A percentile compares a stretch with the other conserved stretches of the same genome.
These are phyloP conservation scores for Nematolebias whitei DNA, from an alignment of 2,113 vertebrate species.

Conservation along the genomic window DNA sequence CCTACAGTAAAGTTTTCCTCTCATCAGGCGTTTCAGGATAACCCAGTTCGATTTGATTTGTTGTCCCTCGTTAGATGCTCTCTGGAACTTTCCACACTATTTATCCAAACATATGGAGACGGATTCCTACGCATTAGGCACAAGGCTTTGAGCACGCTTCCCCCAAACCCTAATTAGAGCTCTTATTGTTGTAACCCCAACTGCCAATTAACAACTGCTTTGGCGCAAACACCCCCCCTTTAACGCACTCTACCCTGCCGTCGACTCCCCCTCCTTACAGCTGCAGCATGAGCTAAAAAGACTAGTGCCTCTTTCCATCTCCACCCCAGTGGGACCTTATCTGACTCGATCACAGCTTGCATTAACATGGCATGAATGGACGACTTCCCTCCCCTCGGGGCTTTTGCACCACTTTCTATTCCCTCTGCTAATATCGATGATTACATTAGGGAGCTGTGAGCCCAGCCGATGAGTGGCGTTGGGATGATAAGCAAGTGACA, in stretches of 20 bases:
- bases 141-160: slow-evolving; percentile 28
- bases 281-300: slow-evolving; percentile 51
- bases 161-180: slow-evolving; percentile 65
- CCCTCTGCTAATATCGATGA: slow-evolving; percentile 57
- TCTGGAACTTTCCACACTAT: slow-evolving; percentile 52
- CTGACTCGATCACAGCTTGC: slow-evolving; percentile 56
- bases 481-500: neutral
- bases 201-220: slow-evolving; percentile 67
- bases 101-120: slow-evolving; percentile 56
- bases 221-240: slow-evolving; percentile 27
- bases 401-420: slow-evolving; percentile 13
- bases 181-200: slow-evolving; percentile 54
- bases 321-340: slow-evolving; percentile 57
- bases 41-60: slow-evolving; percentile 23
- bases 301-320: slow-evolving; percentile 14
- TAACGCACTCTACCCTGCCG: slow-evolving; percentile 3
- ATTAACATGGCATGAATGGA: slow-evolving; percentile 75
- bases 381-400: slow-evolving; percentile 49
- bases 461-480: neutral
- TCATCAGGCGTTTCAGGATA: neutral
- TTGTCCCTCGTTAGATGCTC: slow-evolving; percentile 56
- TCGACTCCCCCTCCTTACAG: slow-evolving; percentile 29
- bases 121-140: slow-evolving; percentile 68
- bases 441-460: slow-evolving; percentile 38
- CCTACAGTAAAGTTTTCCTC: slow-evolving; percentile 47